Evolutionary conservation across 1,140 invertebrate genomes (phyloP).

Genomic region (Drosophila malerkotliana): DNA sequence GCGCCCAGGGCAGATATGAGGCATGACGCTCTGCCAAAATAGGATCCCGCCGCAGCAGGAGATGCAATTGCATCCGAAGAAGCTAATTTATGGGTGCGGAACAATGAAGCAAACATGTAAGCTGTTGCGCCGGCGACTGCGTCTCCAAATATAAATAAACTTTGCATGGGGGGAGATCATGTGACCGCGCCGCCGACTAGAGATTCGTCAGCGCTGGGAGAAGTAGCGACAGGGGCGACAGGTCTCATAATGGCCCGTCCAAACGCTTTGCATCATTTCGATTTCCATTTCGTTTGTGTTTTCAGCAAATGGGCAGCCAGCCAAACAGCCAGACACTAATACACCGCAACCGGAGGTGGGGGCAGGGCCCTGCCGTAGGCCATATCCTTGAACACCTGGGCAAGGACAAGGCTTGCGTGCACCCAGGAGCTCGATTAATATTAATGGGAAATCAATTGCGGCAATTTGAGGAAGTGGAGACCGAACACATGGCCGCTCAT

Average conservation of each 20-base stretch:
- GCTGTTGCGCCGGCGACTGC: constrained; percentile 37
- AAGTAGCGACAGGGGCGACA: constrained; percentile 26
- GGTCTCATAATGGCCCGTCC: constrained; percentile 36
- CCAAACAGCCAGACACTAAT: constrained; percentile 41
- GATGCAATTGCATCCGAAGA: constrained; percentile 18
- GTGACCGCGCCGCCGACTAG: constrained; percentile 34
- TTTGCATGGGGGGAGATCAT: constrained; percentile 80
- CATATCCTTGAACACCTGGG: constrained; percentile 59
- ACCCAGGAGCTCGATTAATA: constrained; percentile 58
- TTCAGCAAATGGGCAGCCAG: constrained; percentile 32
- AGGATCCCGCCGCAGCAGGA: constrained; percentile 38
- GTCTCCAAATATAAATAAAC: constrained; percentile 79
- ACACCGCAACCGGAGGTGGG: background rate
- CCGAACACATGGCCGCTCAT: constrained; percentile 38
- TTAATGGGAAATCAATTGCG: constrained; percentile 73
- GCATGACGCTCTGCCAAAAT: constrained; percentile 54
- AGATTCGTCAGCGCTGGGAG: background rate
- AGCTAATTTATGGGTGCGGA: constrained; percentile 60
- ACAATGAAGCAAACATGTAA: constrained; percentile 36
- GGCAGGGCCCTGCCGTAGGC: background rate
- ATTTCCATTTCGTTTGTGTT: constrained; percentile 32
- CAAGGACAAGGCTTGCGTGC: constrained; percentile 66
- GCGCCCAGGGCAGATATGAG: constrained; percentile 41
- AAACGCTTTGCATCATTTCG: constrained; percentile 39
- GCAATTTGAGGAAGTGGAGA: constrained; percentile 44